Evolutionary conservation across 2,113 vertebrate species (phyloP), one percentile per base, ranked within the genome.

Genomic region (Ciconia maguari): DNA sequence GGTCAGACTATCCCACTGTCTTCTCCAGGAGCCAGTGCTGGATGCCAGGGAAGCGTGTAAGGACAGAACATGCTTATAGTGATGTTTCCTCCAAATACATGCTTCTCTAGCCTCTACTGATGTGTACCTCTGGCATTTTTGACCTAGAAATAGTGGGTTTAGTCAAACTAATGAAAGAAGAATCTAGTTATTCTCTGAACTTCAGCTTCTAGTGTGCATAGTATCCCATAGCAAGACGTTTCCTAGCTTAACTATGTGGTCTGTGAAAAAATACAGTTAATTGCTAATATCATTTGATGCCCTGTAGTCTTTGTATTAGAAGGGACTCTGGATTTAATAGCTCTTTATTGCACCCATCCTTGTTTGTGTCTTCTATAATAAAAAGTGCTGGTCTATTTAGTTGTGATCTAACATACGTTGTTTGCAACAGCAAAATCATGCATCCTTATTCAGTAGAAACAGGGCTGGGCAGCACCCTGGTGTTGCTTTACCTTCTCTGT

Each of bases 51-150:
- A 92, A 66, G 30, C 20, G n/a, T 54, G 22, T 66, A 81, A 81
- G 60, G 64, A 58, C 68, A 61, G 25, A 86, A 20, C 22, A 13
- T 2, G 13, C 51, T 81, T 62, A 41, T 11, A 66, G 38, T 0
- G 0, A 54, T 0, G 0, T 2, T 77, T 58, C 48, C 51, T 80
- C 46, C 25, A 81, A 77, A 21, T 65, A 25, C 7, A 1, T n/a
- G 11, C 36, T 90, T 61, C 42, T 81, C 34, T 66, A 41, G 55
- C 49, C 51, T 87, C 65, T 87, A 7, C 55, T 64, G 51, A 10
- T 68, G 14, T 26, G 34, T 42, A 62, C 38, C 22, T 66, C 13
- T 44, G 71, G 29, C 11, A 10, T 74, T 89, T 86, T 66, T 81
- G 58, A 91, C 9, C 60, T 74, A 42, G 58, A 66, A 19, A 29